Base-by-base conservation (phyloP, 2,113 vertebrate genomes). In the Lipophrys pholis region DNA sequence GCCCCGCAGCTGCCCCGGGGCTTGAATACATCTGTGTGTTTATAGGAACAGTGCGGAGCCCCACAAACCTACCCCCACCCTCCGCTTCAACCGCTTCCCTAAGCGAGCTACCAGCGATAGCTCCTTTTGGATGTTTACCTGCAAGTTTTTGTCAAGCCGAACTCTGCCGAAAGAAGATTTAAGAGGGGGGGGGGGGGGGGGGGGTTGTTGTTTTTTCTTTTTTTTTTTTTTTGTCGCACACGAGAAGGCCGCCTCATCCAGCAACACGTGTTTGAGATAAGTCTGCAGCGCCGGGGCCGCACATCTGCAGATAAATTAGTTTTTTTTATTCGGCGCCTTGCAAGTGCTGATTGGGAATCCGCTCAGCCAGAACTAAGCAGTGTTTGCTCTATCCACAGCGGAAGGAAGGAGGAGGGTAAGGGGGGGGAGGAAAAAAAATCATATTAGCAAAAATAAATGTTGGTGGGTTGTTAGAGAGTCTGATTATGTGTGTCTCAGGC, bases 391-490 rank as follows among this genome's bases (percentile, higher is more conserved):
- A 87, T 71, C 93, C 66, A 80, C 70, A 95, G 89, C 84, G 93
- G 92, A 93, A 92, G 94, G 45, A 49, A 35, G 8, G 36, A 40
- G 14, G 90, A 95, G 21, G 21, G 21, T 30, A 4, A 4, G 21
- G 21, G 21, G 21, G 4, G 4, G 21, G 21, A 30, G 4, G 4
- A 30, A 30, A 84, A 76, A 84, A 85, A 81, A 81, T 88, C 95
- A 95, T 96, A 97, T 97, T 96, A 97, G 96, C 95, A 97, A 97
- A 96, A 97, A 96, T 97, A 97, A 98, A 96, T 96, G 96, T 97
- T 95, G 95, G 95, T 96, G 95, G 94, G 95, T 94, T 91, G 89
- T 91, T 87, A 94, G 84, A 96, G 94, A 95, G 95, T 92, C 94
- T 96, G 95, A 96, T 98, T 97, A 96, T 95, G 95, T 96, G 95